These are phyloP conservation scores for Pseudomugil gertrudae DNA, from an alignment of 2,797 vertebrate species.

Conservation along the genomic window DNA sequence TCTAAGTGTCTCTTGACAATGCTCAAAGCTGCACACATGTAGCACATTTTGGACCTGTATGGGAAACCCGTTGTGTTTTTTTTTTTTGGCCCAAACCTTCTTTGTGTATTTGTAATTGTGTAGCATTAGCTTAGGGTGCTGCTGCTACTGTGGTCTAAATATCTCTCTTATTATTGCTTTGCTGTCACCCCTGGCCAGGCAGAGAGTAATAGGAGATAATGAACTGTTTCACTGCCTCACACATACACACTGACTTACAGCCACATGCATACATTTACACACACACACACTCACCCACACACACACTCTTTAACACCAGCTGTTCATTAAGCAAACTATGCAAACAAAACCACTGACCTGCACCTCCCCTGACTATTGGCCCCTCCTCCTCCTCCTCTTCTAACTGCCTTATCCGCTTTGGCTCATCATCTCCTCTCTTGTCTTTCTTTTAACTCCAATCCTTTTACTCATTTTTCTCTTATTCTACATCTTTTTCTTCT, in stretches of 20 bases:
- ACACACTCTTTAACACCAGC: slow-evolving; percentile 73
- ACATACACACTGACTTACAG: slow-evolving; percentile 24
- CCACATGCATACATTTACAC: slow-evolving; percentile 32
- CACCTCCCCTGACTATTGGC: slow-evolving; percentile 70
- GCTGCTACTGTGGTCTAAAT: slow-evolving; percentile 60
- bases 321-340: slow-evolving; percentile 92
- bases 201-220: slow-evolving; percentile 89
- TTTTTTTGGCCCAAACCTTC: slow-evolving; percentile 3
- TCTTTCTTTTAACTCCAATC: slow-evolving; percentile 12
- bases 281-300: slow-evolving; percentile 25
- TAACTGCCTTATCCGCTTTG: slow-evolving; percentile 42
- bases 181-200: slow-evolving; percentile 88
- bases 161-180: slow-evolving; percentile 62
- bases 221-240: slow-evolving; percentile 81
- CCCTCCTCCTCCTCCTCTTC: slow-evolving; percentile 42
- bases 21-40: not conserved
- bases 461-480: slow-evolving; percentile 3
- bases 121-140: slow-evolving; percentile 66
- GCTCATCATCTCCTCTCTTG: slow-evolving; percentile 45
- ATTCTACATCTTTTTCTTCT: not conserved
- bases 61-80: slow-evolving; percentile 10
- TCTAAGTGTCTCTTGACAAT: slow-evolving; percentile 3
- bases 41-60: slow-evolving; percentile 10
- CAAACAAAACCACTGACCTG: slow-evolving; percentile 78
- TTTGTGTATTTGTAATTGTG: slow-evolving; percentile 30